Base-by-base conservation (phyloP, 2,113 vertebrate genomes). In the Sphyrna mokarran region DNA sequence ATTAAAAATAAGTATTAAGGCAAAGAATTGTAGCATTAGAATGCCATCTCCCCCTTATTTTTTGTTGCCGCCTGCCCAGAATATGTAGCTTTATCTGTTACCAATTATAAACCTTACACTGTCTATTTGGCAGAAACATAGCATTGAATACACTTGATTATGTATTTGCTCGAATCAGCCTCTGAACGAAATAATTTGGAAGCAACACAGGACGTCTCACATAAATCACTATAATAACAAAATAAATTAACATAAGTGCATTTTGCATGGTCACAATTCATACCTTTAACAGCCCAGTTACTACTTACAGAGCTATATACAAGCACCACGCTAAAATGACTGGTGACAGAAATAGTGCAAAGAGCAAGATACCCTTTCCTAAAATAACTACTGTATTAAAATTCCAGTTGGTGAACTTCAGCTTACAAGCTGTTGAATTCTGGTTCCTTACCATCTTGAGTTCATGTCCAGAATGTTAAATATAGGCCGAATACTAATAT, bases 341-440 rank as follows among this genome's bases (percentile, higher is more conserved):
- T 95, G 23, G 68, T 3, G 37, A 95, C 69, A 33, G 43, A 54
- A 95, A 72, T 26, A 95, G 66, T 5, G 0, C 86, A 72, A 22
- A 11, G 29, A 69, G 40, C 69, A 95, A 61, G 48, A 23, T 90
- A 61, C 26, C 72, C 16, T 48, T 95, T 95, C 69, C 43, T 54
- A 54, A 95, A 95, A 72, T 95, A 95, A 72, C 93, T 70, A 70
- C 37, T 70, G 66, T 70, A 63, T 14, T 33, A 90, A 90, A 63
- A 61, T 61, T 70, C 66, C 66, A 23, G 23, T 76, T 54, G 69
- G 54, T 95, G 69, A 76, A 5, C 69, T 14, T 23, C 11, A 95
- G 23, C 26, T 9, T 66, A 48, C 69, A 95, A 95, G 94, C 40
- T 72, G 69, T 29, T 54, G 94, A 70, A 70, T 43, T 14, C 69